Conservation (phyloP, 2,113 vertebrate species). For the Ornithorhynchus anatinus region DNA sequence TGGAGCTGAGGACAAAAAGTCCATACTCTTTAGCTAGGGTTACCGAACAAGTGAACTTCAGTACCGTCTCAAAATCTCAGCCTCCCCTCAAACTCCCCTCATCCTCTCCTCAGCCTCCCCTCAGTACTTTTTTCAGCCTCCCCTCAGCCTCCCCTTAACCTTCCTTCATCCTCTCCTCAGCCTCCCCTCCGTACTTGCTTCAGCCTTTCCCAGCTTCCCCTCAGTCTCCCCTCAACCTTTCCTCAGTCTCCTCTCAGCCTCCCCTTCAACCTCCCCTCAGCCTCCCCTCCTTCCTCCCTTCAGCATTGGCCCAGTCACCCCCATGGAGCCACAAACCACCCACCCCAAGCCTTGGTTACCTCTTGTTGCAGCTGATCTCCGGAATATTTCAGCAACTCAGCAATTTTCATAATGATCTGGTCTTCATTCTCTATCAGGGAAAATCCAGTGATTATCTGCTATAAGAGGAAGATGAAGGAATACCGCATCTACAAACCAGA, state of each 20-base stretch:
- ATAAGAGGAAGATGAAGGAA: neutral
- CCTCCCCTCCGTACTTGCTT: neutral
- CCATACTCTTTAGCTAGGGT: too few species aligned
- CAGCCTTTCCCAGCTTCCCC: neutral
- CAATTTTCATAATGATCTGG: conserved; percentile 67
- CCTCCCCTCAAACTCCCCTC: too few species aligned
- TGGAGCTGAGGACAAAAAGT: too few species aligned
- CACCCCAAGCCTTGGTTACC: conserved; percentile 60
- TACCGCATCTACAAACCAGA: too few species aligned
- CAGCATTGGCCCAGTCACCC: neutral
- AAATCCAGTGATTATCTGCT: conserved; percentile 28
- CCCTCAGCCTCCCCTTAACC: neutral
- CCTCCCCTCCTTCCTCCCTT: neutral
- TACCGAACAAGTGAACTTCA: too few species aligned
- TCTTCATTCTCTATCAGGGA: conserved; percentile 53
- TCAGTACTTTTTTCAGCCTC: neutral
- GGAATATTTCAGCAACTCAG: conserved; percentile 70
- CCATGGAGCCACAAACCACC: neutral
- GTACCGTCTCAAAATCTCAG: too few species aligned
- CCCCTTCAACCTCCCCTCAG: neutral
- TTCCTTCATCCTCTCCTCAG: neutral
- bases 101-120: neutral
- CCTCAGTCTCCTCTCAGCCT: neutral
- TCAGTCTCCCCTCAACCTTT: neutral
- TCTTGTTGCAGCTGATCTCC: conserved; percentile 73